Base-by-base conservation (phyloP, 2,888 invertebrate species). In the Cheilosia vulpina region DNA sequence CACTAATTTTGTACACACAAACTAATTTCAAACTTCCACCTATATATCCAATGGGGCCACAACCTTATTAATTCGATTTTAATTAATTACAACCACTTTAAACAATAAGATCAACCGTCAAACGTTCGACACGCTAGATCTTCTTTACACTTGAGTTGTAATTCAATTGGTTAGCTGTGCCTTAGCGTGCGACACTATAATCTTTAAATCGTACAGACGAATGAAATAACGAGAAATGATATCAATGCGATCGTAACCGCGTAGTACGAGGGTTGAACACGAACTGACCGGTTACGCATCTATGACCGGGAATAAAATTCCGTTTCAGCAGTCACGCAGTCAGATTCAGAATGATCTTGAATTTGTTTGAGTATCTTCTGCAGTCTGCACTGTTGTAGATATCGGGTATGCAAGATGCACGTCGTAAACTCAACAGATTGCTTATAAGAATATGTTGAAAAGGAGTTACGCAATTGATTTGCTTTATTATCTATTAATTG, bases 241-340 rank as follows among this genome's bases (percentile, higher is more conserved):
- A 50, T 34, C 47, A 21, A 69, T 38, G 13, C 52, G 53, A 73
- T 79, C 45, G 17, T 47, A 72, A 62, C 72, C 73, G 50, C 34
- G 7, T 11, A 13, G 34, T 9, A 43, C 75, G 84, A 69, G 65
- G 80, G 84, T 80, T 80, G 80, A 24, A 50, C 43, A 58, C 58
- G 45, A 63, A 83, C 83, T 83, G 82, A 63, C 17, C 62, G 62
- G 41, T 60, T 68, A 55, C 34, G 31, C 65, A 50, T 72, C 62
- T 21, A 60, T 21, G 57, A 55, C 41, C 57, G 24, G 24, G 45
- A 55, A 65, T 52, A 27, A 53, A 69, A 65, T 50, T 60, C 24
- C 1, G 53, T 60, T 79, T 79, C 66, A 47, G 52, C 66, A 47
- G 52, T 73, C 57, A 38, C 38, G 11, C 13, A 38, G 11, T 38